phyloP scores from a whole-genome alignment of 2,888 invertebrate genomes.

The Elegia similella region DNA sequence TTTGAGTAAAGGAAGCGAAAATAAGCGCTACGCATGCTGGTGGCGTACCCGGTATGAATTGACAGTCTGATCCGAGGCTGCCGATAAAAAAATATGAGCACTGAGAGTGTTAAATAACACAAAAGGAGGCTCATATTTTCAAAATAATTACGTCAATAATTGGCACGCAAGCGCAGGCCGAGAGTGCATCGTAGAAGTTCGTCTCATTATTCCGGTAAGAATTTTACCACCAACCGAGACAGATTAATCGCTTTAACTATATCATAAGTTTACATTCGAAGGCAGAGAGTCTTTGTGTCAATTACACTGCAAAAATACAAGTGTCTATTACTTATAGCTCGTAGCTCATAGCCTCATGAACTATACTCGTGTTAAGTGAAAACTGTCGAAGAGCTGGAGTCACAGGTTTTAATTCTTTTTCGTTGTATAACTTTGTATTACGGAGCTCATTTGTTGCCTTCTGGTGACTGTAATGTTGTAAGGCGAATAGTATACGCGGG shows the following conservation, averaged over 20 bases:
- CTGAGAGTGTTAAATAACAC: conserved; percentile 69
- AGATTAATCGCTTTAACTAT: conserved; percentile 79
- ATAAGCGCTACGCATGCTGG: conserved; percentile 24
- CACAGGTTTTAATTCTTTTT: conserved; percentile 20
- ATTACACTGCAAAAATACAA: conserved; percentile 73
- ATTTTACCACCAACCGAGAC: conserved; percentile 78
- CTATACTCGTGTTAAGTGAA: conserved; percentile 44
- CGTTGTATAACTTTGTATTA: conserved; percentile 21
- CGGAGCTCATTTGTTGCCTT: conserved; percentile 13
- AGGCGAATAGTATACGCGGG: conserved; percentile 11
- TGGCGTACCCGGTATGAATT: conserved; percentile 53
- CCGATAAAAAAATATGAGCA: conserved; percentile 69
- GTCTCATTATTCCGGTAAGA: conserved; percentile 69
- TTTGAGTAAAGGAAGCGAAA: conserved; percentile 14
- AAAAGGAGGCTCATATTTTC: conserved; percentile 74
- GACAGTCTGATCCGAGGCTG: conserved; percentile 55
- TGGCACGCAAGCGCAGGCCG: conserved; percentile 61
- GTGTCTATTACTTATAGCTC: conserved; percentile 66
- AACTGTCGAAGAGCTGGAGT: conserved; percentile 38
- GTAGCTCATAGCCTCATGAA: conserved; percentile 32
- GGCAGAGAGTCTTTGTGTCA: conserved; percentile 62
- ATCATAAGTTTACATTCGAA: conserved; percentile 70
- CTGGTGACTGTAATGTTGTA: conserved; percentile 12
- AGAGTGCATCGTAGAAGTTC: conserved; percentile 53
- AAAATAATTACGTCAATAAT: conserved; percentile 81